A percentile compares a stretch with the other conserved stretches of the same genome.
Conservation (phyloP, 2,888 invertebrate genomes). For the Macrosiphum euphorbiae region DNA sequence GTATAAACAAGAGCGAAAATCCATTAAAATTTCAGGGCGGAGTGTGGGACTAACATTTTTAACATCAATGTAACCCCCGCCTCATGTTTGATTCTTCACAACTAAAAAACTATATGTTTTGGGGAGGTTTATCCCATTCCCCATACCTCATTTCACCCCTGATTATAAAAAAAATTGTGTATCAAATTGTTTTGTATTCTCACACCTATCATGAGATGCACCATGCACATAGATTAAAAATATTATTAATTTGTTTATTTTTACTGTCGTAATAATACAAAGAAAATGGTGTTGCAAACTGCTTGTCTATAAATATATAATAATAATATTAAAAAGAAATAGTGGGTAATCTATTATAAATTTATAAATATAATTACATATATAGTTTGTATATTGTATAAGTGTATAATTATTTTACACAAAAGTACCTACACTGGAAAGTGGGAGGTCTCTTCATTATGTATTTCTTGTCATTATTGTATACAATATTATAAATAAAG, state of each 20-base stretch:
- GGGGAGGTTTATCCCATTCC: too few species aligned
- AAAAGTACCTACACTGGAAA: not conserved
- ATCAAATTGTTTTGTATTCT: too few species aligned
- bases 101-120: too few species aligned
- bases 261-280: not conserved
- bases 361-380: too few species aligned
- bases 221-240: not conserved
- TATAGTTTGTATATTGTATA: not conserved
- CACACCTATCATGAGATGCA: not conserved
- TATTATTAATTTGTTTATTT: not conserved
- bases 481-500: not conserved
- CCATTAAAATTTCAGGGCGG: too few species aligned
- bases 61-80: too few species aligned
- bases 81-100: too few species aligned
- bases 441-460: not conserved
- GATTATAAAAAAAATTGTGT: too few species aligned
- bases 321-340: not conserved
- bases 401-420: not conserved
- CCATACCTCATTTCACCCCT: too few species aligned
- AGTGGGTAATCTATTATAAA: not conserved
- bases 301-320: not conserved
- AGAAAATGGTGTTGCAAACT: not conserved
- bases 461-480: not conserved
- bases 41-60: too few species aligned
- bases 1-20: too few species aligned